Evolutionary conservation across 1,140 invertebrate species (phyloP), one percentile per base, ranked within the genome.

Genomic region (Solenopsis fugax): DNA sequence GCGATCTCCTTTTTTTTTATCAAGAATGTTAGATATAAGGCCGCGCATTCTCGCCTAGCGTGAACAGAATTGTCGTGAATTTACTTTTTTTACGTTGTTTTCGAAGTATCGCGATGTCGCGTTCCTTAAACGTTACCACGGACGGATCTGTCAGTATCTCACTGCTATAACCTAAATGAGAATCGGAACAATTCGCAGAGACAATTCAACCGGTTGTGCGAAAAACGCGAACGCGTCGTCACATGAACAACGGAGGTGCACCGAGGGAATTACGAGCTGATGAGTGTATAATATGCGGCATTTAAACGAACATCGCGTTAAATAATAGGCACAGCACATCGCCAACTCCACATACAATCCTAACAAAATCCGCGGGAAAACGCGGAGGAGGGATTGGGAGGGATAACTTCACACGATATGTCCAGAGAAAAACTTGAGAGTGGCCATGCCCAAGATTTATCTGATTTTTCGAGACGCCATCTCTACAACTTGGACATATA

Each of bases 331-430:
- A 76, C 12, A 21, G 6, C 16, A 72, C 21, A 29, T 34, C 18
- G 12, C 29, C n/a, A 65, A 24, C 12, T 6, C 9, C 18, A 41
- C 37, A 50, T 13, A 56, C 65, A 73, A 81, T 84, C 71, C 52
- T 80, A 90, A 90, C 72, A 41, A 93, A 94, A 94, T 93, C 87
- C 93, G 93, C 93, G 93, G 93, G 93, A 94, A 94, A 93, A 90
- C 73, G 85, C 24, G 50, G 6, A 62, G 69, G 52, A 64, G 87
- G 73, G 9, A 6, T 4, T 1, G 4, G 7, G 13, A 13, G 52
- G 75, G 16, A 34, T 29, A 64, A 64, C 58, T 60, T 29, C 24
- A 60, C 21, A 29, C 62, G 16, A 64, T 10, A n/a, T 3, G 18
- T 67, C 0, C 2, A 29, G 29, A 29, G 29, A 29, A 29, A 29